Base-by-base conservation (phyloP, 1,140 invertebrate species). In the Anthonomus grandis region DNA sequence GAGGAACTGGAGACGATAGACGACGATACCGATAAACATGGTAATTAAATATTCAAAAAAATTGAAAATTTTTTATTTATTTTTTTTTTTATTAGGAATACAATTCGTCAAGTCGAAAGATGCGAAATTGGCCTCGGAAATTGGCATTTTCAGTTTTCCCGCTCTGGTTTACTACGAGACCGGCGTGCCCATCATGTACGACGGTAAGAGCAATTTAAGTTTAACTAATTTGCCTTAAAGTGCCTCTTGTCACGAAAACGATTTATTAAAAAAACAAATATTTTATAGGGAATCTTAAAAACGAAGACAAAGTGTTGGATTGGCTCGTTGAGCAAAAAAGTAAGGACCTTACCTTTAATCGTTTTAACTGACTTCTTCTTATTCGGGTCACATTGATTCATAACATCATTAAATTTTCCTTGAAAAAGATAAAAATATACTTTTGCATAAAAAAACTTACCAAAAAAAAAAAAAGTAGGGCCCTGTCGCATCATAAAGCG, bases 41-140 rank as follows among this genome's bases (percentile, higher is more conserved):
- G 91, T 54, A 31, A 48, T 15, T 34, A n/a, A n/a, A n/a, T n/a
- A 92, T 94, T 65, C 12, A 2, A 45, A 12, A 10, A 18, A 23
- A 12, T 21, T 21, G n/a, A 18, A 45, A 21, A 45, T 23, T 9
- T 45, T 24, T 45, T 10, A 10, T 45, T 21, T 4, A 38, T 37
- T 3, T 45, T 39, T 48, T 48, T 46, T 12, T 38, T 39, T 38
- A 18, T 9, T 13, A 57, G 56, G 48, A 12, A 72, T 72, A 24
- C 90, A 95, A 74, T 94, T 97, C 75, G 92, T 96, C 5, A 95
- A 95, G 71, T 93, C 91, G 0, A 93, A 90, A 68, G 92, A 95
- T 75, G 82, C 87, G 17, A 90, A 90, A 74, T 74, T 93, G 39
- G 92, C 93, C 3, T 89, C 92, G 31, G 90, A 93, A 77, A 87